Conservation (phyloP, 2,888 invertebrate genomes). For the Euzophera pinguis region DNA sequence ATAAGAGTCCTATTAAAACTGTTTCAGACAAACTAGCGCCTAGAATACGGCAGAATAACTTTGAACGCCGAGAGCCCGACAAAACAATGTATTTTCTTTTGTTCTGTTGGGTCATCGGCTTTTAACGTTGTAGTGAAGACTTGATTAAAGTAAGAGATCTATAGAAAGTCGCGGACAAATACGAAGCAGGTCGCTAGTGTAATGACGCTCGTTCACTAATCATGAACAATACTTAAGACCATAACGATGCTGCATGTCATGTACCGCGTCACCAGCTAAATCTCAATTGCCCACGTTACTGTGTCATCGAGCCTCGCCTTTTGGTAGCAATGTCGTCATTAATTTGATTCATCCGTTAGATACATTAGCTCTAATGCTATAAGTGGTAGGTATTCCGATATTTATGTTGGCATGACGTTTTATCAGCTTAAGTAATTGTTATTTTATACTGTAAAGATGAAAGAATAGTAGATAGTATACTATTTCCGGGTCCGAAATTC, state of each 20-base stretch:
- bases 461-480: too few species aligned
- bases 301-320: slow-evolving; percentile 22
- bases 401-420: not conserved
- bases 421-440: not conserved
- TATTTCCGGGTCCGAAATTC: too few species aligned
- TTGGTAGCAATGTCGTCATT: slow-evolving; percentile 30
- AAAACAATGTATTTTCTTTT: too few species aligned
- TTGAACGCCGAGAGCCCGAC: too few species aligned
- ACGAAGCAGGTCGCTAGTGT: too few species aligned
- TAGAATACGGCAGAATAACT: too few species aligned
- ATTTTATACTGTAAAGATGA: not conserved
- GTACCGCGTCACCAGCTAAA: slow-evolving; percentile 30
- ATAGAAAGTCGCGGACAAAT: too few species aligned
- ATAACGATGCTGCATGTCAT: slow-evolving; percentile 16
- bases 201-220: not conserved
- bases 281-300: slow-evolving; percentile 32
- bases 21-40: too few species aligned
- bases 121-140: too few species aligned
- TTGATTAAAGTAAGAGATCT: too few species aligned
- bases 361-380: not conserved
- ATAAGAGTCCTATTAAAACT: too few species aligned
- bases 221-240: not conserved
- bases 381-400: not conserved
- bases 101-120: too few species aligned
- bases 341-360: slow-evolving; percentile 20